phyloP scores from a whole-genome alignment of 2,888 invertebrate species.

The Epistrophe grossulariae region DNA sequence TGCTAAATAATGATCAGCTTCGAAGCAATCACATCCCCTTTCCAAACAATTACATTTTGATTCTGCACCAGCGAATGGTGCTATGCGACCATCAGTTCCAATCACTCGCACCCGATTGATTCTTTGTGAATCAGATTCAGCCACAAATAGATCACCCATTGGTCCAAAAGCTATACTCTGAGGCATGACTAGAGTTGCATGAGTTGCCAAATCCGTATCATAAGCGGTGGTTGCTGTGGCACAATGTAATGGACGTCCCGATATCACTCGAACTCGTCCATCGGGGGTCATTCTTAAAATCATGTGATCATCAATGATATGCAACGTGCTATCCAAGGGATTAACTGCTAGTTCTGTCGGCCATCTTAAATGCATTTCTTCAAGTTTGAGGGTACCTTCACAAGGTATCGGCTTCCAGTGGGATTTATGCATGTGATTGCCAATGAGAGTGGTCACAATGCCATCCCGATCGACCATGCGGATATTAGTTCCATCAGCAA shows the following conservation, averaged over 20 bases:
- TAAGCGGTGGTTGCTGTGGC: slow-evolving; percentile 91
- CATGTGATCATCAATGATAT: slow-evolving; percentile 98
- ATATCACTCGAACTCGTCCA: slow-evolving; percentile 95
- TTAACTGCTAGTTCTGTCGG: slow-evolving; percentile 97
- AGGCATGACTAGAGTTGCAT: slow-evolving; percentile 95
- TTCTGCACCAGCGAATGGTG: slow-evolving; percentile 96
- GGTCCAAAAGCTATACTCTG: slow-evolving; percentile 97
- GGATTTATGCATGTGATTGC: slow-evolving; percentile 96
- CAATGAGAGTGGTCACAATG: slow-evolving; percentile 95
- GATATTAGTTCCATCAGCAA: slow-evolving; percentile 97
- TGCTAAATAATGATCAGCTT: slow-evolving; percentile 95
- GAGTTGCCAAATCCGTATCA: slow-evolving; percentile 94
- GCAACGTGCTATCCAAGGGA: slow-evolving; percentile 96
- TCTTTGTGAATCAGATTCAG: slow-evolving; percentile 97
- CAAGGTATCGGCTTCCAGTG: slow-evolving; percentile 97
- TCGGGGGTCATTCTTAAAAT: slow-evolving; percentile 95
- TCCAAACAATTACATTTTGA: slow-evolving; percentile 97
- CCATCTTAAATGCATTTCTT: slow-evolving; percentile 97
- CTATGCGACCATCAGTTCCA: slow-evolving; percentile 96
- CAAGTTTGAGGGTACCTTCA: slow-evolving; percentile 95
- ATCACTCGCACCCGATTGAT: slow-evolving; percentile 96
- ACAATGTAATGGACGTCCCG: slow-evolving; percentile 96
- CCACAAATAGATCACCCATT: slow-evolving; percentile 95
- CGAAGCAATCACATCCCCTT: slow-evolving; percentile 95
- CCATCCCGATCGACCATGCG: slow-evolving; percentile 96